Conservation (phyloP, 1,140 invertebrate genomes). For the Bradysia coprophila region DNA sequence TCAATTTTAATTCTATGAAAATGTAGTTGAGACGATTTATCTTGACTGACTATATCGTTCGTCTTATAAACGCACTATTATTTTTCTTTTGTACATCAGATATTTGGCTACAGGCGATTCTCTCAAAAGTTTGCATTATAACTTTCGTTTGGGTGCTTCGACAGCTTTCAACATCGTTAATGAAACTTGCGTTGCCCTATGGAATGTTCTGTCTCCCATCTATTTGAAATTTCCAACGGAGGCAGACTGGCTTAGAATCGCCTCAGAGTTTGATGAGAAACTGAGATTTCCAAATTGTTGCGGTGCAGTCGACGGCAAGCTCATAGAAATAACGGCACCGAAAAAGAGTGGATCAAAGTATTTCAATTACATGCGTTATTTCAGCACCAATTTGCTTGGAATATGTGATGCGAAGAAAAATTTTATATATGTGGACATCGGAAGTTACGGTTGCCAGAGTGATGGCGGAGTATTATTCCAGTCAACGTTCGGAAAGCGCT, state of each 20-base stretch:
- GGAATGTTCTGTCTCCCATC: no score
- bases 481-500: background rate
- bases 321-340: slow-evolving; percentile 12
- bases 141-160: no score
- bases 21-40: no score
- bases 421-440: slow-evolving; percentile 25
- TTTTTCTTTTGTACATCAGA: no score
- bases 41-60: no score
- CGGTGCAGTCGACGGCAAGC: slow-evolving; percentile 21
- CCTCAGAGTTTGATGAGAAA: slow-evolving; percentile 11
- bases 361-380: slow-evolving; percentile 26
- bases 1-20: no score
- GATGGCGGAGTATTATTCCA: slow-evolving; percentile 24
- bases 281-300: slow-evolving; percentile 22
- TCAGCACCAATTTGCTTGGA: slow-evolving; percentile 26
- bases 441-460: slow-evolving; percentile 20
- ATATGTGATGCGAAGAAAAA: slow-evolving; percentile 25
- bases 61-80: no score
- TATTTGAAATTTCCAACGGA: slow-evolving; percentile 7
- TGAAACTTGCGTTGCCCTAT: no score
- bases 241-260: slow-evolving; percentile 11
- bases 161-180: no score
- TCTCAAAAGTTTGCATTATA: no score
- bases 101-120: no score
- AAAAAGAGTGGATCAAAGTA: slow-evolving; percentile 16